A percentile compares a stretch with the other conserved stretches of the same genome.
These are phyloP conservation scores for Acanthurus lineatus DNA, from an alignment of 2,797 vertebrate genomes.

Conservation along the genomic window DNA sequence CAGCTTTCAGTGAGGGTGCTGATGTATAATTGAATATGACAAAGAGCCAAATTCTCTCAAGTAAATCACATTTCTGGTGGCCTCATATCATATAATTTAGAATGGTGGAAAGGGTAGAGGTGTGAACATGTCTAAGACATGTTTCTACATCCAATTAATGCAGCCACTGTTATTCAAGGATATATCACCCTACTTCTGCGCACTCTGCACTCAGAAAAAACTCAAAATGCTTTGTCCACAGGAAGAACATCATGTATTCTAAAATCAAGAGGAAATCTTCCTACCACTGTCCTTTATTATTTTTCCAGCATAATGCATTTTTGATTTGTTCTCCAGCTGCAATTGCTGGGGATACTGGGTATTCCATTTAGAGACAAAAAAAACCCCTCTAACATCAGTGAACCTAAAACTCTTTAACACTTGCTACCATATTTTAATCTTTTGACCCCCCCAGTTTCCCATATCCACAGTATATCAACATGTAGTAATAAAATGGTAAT, in stretches of 20 bases:
- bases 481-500: too few relatives aligned
- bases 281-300: conserved; percentile 14
- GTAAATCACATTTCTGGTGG: conserved; percentile 35
- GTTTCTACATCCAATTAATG: conserved; percentile 11
- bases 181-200: conserved; percentile 21
- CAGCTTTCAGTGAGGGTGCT: conserved; percentile 23
- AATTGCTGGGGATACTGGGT: conserved; percentile 2
- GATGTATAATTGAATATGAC: conserved; percentile 26
- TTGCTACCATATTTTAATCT: too few relatives aligned
- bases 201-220: conserved; percentile 8
- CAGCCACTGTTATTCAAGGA: conserved; percentile 19
- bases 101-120: conserved; percentile 28
- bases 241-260: conserved; percentile 36
- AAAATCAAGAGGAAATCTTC: conserved; percentile 18
- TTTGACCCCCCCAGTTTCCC: too few relatives aligned
- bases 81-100: conserved; percentile 54
- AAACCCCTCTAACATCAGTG: background rate
- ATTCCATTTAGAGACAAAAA: too few relatives aligned
- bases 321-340: conserved; percentile 27
- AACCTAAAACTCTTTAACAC: background rate
- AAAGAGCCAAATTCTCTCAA: conserved; percentile 35
- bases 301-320: conserved; percentile 13
- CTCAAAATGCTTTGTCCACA: conserved; percentile 26
- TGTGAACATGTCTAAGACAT: conserved; percentile 36
- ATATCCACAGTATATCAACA: too few relatives aligned